phyloP scores from a whole-genome alignment of 2,113 vertebrate genomes.

The Talpa occidentalis region DNA sequence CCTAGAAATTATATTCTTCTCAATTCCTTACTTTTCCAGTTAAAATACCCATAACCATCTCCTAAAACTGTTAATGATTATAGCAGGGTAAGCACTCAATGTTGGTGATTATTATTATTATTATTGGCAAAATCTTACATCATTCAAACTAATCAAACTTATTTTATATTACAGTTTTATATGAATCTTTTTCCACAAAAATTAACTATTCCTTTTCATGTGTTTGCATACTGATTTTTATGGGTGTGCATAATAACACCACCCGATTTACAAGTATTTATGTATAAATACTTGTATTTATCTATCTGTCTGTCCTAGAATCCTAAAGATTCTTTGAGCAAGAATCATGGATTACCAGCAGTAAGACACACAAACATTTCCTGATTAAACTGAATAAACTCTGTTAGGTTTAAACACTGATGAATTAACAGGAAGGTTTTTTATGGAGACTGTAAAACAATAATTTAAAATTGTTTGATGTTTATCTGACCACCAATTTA shows the following conservation, averaged over 20 bases:
- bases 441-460: not conserved
- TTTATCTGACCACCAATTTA: not conserved
- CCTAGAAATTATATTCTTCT: not conserved
- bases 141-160: not conserved
- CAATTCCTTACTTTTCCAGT: not conserved
- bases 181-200: not conserved
- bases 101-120: not conserved
- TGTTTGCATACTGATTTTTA: not conserved
- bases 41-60: not conserved
- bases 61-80: not conserved
- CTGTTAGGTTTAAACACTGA: not conserved
- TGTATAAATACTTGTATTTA: not conserved
- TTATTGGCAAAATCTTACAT: not conserved
- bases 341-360: not conserved
- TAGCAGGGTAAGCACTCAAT: not conserved
- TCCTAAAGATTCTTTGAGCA: not conserved
- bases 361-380: not conserved
- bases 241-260: not conserved
- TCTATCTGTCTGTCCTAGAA: not conserved
- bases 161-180: slow-evolving; percentile 2
- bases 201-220: not conserved
- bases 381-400: not conserved
- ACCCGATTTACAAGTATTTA: not conserved
- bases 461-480: not conserved
- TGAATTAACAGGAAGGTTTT: not conserved